Evolutionary conservation across 2,888 invertebrate genomes (phyloP), one percentile per base, ranked within the genome.

Genomic region (Drosophila mayaguana): DNA sequence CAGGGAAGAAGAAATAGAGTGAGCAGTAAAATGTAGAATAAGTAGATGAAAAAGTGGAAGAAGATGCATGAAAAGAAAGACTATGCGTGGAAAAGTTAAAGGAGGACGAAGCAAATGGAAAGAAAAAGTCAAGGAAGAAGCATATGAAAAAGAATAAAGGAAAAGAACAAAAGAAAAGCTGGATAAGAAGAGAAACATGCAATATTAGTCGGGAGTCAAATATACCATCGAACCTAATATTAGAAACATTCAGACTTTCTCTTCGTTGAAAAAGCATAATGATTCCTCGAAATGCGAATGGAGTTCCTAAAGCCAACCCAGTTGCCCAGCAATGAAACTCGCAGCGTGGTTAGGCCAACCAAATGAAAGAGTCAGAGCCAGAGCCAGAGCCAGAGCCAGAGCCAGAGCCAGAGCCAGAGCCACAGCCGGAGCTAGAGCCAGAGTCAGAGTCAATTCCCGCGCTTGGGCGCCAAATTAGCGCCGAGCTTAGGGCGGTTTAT

Each of bases 401-500:
- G 38, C 8, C n/a, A 8, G 8, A 40, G 8, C 53, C 61, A 59
- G 61, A 80, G 80, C 5, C 2, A 6, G n/a, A 40, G n/a, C 16
- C 2, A 16, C 1, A 38, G 38, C 8, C n/a, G 3, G 8, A 40
- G 8, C 36, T 2, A 6, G 7, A 38, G 16, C 6, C 2, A 8
- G 43, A 62, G 73, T 54, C 65, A 65, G 59, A 81, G 80, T 80
- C 78, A 83, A 80, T 84, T 83, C 78, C 74, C 68, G 72, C 81
- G 83, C 75, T 75, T 80, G 80, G 80, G 75, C 83, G 85, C 85
- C 83, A 83, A 85, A 83, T 85, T 85, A 85, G 83, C 85, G 83
- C 51, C 55, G 63, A 69, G 54, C 46, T 70, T 54, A 36, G 54
- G 54, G 40, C 28, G 40, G n/a, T 14, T 28, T n/a, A 38, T 32